A percentile compares a stretch with the other conserved stretches of the same genome.
Conservation (phyloP, 2,888 invertebrate genomes). For the Campoplex capitator region DNA sequence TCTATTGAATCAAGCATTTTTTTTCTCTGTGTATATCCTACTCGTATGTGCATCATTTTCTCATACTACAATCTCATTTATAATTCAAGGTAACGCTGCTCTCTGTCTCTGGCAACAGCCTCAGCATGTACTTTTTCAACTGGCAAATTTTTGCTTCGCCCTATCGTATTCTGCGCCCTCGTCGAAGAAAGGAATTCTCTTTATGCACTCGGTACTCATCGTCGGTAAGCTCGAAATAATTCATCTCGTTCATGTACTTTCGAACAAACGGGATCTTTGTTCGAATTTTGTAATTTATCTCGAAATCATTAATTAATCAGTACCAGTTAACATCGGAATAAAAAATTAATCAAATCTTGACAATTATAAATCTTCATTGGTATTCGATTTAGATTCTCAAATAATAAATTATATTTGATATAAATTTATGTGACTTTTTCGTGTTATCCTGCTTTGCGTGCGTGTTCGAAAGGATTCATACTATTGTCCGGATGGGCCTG, state of each 20-base stretch:
- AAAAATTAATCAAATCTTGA: neutral
- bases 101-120: conserved; percentile 88
- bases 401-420: neutral
- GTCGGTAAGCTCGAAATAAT: conserved; percentile 87
- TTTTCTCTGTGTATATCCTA: too few relatives aligned
- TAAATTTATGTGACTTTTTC: conserved; percentile 60
- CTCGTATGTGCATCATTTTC: conserved; percentile 34
- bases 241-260: too few relatives aligned
- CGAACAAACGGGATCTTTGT: neutral
- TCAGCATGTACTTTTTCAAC: conserved; percentile 90
- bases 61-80: conserved; percentile 44
- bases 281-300: neutral
- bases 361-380: neutral
- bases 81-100: conserved; percentile 78
- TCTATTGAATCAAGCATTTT: too few relatives aligned
- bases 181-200: conserved; percentile 91
- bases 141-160: conserved; percentile 92
- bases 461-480: conserved; percentile 88
- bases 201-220: conserved; percentile 93
- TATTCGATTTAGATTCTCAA: neutral
- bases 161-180: conserved; percentile 93
- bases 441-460: conserved; percentile 12
- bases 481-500: conserved; percentile 95
- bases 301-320: neutral
- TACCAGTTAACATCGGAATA: neutral